Percentiles rank a stretch among this genome's conserved stretches.
phyloP scores from a whole-genome alignment of 2,797 vertebrate species.

The Pitangus sulphuratus region DNA sequence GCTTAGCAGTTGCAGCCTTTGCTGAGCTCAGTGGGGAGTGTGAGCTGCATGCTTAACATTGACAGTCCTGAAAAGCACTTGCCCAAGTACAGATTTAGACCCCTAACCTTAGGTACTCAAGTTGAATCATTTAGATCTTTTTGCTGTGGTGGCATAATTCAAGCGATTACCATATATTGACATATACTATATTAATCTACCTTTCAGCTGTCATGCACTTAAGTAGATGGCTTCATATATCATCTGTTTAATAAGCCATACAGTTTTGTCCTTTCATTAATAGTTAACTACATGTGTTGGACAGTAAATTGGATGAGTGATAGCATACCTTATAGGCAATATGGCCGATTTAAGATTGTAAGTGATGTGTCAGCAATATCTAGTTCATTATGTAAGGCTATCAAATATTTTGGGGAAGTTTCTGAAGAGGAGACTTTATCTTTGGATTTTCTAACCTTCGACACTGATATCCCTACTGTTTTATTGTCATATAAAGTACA shows the following conservation, averaged over 20 bases:
- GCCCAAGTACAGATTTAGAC: background rate
- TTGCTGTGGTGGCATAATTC: conserved; percentile 6
- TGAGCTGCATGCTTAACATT: background rate
- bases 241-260: conserved; percentile 47
- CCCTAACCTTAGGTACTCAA: background rate
- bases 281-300: background rate
- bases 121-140: background rate
- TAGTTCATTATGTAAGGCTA: background rate
- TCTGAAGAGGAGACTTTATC: background rate
- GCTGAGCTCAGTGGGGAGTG: background rate
- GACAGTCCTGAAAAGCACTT: background rate
- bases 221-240: background rate
- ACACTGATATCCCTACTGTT: background rate
- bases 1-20: background rate
- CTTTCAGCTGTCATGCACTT: conserved; percentile 1
- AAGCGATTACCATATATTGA: conserved; percentile 46
- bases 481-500: background rate
- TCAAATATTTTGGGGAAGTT: background rate
- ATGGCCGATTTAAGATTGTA: background rate
- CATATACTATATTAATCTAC: background rate
- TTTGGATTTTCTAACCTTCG: background rate
- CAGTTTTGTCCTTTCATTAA: conserved; percentile 16
- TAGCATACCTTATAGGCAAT: background rate
- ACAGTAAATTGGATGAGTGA: conserved; percentile 13
- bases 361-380: background rate